phyloP scores from a whole-genome alignment of 2,888 invertebrate genomes.

The Empis stercorea region DNA sequence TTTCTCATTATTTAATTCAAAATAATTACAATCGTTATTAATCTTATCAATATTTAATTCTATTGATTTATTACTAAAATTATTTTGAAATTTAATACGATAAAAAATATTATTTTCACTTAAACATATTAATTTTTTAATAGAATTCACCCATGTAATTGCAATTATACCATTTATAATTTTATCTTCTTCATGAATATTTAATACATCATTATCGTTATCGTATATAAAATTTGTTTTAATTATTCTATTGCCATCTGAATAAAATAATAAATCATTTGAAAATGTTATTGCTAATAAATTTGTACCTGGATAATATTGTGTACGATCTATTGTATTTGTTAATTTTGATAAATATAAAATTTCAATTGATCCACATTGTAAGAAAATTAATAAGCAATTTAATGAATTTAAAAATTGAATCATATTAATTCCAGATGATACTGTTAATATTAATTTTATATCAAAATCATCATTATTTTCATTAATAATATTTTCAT shows the following conservation, averaged over 20 bases:
- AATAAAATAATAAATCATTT: constrained; percentile 9
- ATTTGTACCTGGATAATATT: constrained; percentile 21
- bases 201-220: constrained; percentile 17
- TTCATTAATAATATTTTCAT: constrained; percentile 10
- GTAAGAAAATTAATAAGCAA: constrained; percentile 23
- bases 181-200: constrained; percentile 19
- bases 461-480: constrained; percentile 4
- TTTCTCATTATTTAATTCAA: background rate
- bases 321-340: constrained; percentile 19
- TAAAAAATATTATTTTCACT: constrained; percentile 33
- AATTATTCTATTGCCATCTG: constrained; percentile 23
- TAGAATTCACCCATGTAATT: constrained; percentile 25
- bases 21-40: background rate
- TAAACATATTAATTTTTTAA: constrained; percentile 26
- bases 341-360: constrained; percentile 24
- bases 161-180: constrained; percentile 25
- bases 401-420: constrained; percentile 10
- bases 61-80: background rate
- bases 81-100: constrained; percentile 4
- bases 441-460: constrained; percentile 3
- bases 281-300: constrained; percentile 12
- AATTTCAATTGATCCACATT: constrained; percentile 28
- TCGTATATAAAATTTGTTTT: constrained; percentile 22
- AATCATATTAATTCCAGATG: constrained; percentile 7
- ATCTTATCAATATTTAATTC: background rate